Evolutionary conservation across 2,888 invertebrate genomes (phyloP), one percentile per base, ranked within the genome.

Genomic region (Hoplodrina blanda): DNA sequence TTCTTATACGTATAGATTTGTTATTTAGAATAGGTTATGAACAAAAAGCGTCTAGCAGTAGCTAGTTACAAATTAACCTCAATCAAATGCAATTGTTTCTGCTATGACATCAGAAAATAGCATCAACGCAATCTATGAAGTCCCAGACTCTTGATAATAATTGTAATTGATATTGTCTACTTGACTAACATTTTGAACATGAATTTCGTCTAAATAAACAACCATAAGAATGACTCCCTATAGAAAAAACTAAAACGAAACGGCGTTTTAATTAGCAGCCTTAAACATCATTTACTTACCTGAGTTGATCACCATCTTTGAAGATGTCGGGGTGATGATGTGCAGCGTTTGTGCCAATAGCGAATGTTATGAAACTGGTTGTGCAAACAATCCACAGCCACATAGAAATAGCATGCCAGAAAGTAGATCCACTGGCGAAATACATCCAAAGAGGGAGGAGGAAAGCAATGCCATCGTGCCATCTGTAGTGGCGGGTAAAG

Each of bases 261-360:
- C 37, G 2, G 10, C 10, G n/a, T 0, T 10, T 60, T 15, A 15
- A n/a, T 33, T 37, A 10, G 33, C 7, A 10, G 13, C 41, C 11
- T 41, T 41, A 13, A 41, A 41, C 0, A 1, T 54, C 17, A 60
- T 49, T 50, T 11, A 82, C 78, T 82, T 92, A 97, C 97, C 96
- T 96, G 53, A 97, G 94, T 81, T 96, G 91, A 90, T 98, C 98
- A 1, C 98, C 98, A 87, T 98, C 98, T 87, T 98, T 98, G 86
- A 97, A 97, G 3, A 83, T 78, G 11, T 82, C 55, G 0, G 85
- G 98, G 91, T 98, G 98, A 89, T 98, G 98, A 92, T 98, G 98
- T 0, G 97, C 98, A 5, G 98, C 98, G 87, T 97, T 98, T 1
- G 97, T 84, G 2, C 97, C 98, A 76, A 98, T 97, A 0, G 96